Evolutionary conservation across 37 sponge, comb jelly and placozoan genomes (phyloP), one percentile per base, ranked within the genome.

Genomic region (Ephydatia muelleri): DNA sequence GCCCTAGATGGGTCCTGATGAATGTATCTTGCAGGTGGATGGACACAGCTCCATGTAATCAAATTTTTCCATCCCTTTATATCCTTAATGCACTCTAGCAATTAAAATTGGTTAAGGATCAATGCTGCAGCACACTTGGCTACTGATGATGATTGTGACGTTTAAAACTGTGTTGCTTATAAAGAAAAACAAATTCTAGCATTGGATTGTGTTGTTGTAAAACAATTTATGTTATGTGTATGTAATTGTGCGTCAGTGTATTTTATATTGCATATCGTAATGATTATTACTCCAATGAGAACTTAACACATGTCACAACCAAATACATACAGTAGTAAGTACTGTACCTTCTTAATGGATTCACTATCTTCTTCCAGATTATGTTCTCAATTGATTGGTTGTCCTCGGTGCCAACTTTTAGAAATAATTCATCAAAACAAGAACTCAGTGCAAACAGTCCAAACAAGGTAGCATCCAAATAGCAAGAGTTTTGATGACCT

Each of bases 401-500:
- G 71, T 36, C 68, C 68, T 83, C 65, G 31, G 35, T 22, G 30
- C 40, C 57, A 13, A 82, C 68, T 21, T 84, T 67, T 35, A 85
- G 70, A 48, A 97, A 82, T 70, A 94, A 49, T 9, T 70, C 33
- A 82, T 97, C 97, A 85, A 97, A 97, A 30, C 65, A 78, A 31
- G 77, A 77, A 84, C 80, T 91, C n/a, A 92, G 78, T 71, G 92
- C 95, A 88, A 96, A 98, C 89, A 98, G 87, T 21, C 89, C 95
- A 87, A 94, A 98, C 47, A 98, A 67, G 38, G 99, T 96, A 25
- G 99, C 81, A 84, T 98, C 99, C 70, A 98, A 86, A 72, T 98
- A 98, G 87, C 99, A 98, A 57, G 99, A 98, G 86, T 98, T 98
- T 80, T 92, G 90, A 72, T 96, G 91, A 5, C 99, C 99, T 49